phyloP scores from a whole-genome alignment of 2,888 invertebrate genomes.

The Bruchidius siliquastri region DNA sequence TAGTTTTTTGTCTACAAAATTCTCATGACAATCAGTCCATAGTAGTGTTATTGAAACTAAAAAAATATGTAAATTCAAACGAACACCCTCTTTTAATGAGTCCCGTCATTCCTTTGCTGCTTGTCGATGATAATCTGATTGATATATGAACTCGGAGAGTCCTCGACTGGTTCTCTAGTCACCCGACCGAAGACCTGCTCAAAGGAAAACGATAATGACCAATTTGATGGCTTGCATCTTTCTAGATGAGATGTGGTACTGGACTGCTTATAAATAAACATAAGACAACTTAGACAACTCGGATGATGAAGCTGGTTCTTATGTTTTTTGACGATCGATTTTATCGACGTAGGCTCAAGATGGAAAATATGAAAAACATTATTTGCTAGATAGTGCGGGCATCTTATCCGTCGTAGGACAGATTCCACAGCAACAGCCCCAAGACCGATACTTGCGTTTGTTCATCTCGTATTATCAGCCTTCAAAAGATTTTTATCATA shows the following conservation, averaged over 20 bases:
- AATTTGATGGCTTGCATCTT: neutral
- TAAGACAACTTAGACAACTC: neutral
- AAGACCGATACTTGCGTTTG: too few species aligned
- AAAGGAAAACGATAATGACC: neutral
- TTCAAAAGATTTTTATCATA: too few species aligned
- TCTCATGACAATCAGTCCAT: too few species aligned
- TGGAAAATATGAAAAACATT: neutral
- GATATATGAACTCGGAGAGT: constrained; percentile 27
- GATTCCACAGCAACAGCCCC: too few species aligned
- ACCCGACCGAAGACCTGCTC: neutral
- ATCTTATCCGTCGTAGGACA: neutral
- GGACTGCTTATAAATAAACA: constrained; percentile 2
- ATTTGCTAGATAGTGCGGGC: neutral
- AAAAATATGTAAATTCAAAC: too few species aligned
- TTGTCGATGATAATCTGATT: constrained; percentile 25
- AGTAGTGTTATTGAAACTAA: too few species aligned
- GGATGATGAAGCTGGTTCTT: neutral
- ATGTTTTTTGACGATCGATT: neutral
- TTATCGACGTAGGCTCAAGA: neutral
- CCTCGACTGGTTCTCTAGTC: constrained; percentile 14
- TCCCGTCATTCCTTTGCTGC: too few species aligned
- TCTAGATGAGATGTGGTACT: neutral
- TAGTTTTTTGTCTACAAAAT: too few species aligned
- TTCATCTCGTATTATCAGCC: too few species aligned
- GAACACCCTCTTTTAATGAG: too few species aligned